These are phyloP conservation scores for Python bivittatus DNA, from an alignment of 2,113 vertebrate species.

Conservation along the genomic window DNA sequence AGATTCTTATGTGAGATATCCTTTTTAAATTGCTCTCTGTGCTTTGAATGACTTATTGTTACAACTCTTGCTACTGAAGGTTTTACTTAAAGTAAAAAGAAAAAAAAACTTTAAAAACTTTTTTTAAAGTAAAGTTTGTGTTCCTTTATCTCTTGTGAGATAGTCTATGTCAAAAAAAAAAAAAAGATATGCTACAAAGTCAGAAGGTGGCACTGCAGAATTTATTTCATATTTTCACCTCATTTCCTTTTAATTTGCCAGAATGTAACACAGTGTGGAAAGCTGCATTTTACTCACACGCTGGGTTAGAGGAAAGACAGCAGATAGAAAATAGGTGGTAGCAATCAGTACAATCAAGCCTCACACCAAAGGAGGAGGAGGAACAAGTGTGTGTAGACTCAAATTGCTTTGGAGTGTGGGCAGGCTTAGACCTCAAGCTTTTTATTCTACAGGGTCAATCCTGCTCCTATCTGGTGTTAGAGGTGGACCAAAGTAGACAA, in stretches of 20 bases:
- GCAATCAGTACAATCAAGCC: not conserved
- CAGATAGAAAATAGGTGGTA: not conserved
- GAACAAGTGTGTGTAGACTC: not conserved
- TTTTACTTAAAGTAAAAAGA: not conserved
- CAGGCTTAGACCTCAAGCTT: not conserved
- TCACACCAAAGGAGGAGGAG: not conserved
- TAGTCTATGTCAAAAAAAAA: not conserved
- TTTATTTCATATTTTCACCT: not conserved
- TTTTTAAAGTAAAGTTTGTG: not conserved
- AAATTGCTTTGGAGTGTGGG: not conserved
- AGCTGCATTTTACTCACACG: not conserved
- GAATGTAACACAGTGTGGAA: not conserved
- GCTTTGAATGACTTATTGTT: not conserved
- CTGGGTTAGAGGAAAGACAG: not conserved
- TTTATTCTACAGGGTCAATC: not conserved
- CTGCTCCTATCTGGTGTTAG: not conserved
- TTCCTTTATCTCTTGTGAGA: not conserved
- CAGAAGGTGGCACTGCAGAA: not conserved
- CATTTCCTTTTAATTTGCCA: not conserved
- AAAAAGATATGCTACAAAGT: not conserved
- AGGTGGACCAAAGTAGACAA: not conserved
- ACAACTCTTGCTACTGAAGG: not conserved
- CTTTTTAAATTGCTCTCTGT: not conserved
- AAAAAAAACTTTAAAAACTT: too few relatives aligned
- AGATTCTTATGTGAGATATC: not conserved